phyloP scores from a whole-genome alignment of 1,140 invertebrate genomes.

The Hyles vespertilio region DNA sequence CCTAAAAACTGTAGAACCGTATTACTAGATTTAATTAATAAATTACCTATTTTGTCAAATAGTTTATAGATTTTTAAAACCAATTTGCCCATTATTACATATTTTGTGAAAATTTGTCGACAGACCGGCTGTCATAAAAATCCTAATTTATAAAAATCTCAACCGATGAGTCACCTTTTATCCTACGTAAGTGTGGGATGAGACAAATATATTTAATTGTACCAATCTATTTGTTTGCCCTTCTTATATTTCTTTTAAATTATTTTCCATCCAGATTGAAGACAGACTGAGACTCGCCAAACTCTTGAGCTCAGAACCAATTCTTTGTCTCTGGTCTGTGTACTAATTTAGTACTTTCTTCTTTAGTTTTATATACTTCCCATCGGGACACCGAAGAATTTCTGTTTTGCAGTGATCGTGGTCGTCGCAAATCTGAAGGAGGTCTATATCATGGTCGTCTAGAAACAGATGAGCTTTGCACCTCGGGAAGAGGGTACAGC shows the following conservation, averaged over 20 bases:
- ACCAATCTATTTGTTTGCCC: not conserved
- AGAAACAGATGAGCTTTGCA: conserved; percentile 33
- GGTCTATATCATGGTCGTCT: conserved; percentile 13
- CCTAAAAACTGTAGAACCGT: too few species aligned
- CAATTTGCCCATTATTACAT: not conserved
- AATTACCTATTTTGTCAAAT: not conserved
- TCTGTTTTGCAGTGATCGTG: conserved; percentile 10
- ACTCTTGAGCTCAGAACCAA: too few species aligned
- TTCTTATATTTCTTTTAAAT: conserved; percentile 10
- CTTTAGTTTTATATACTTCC: conserved; percentile 10
- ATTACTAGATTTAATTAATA: not conserved
- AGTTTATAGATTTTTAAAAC: not conserved
- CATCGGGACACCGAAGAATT: conserved; percentile 9
- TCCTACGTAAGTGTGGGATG: too few species aligned
- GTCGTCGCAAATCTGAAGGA: conserved; percentile 5
- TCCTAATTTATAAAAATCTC: too few species aligned
- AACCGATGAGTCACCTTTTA: too few species aligned
- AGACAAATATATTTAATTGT: too few species aligned
- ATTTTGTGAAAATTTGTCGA: not conserved
- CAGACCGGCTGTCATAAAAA: too few species aligned
- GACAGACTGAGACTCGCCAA: too few species aligned
- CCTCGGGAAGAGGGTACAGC: conserved; percentile 41
- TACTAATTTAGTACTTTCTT: not conserved
- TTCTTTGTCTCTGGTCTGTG: too few species aligned
- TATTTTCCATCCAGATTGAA: conserved; percentile 25